phyloP scores from a whole-genome alignment of 2,113 vertebrate genomes.

The Forbesichthys agassizii region DNA sequence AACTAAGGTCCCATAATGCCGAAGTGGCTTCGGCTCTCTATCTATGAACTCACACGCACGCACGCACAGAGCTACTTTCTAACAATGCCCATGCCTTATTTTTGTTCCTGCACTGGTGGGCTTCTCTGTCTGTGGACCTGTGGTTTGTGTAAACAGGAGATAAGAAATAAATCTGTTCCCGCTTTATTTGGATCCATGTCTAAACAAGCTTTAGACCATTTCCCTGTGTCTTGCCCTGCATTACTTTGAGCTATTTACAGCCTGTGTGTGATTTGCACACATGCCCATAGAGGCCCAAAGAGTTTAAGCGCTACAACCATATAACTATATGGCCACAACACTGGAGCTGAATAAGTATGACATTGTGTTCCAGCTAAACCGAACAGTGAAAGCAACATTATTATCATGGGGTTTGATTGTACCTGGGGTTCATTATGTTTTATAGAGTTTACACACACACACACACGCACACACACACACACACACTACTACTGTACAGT shows the following conservation, averaged over 20 bases:
- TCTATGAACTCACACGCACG: constrained; percentile 20
- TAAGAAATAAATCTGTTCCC: constrained; percentile 45
- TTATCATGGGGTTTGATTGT: too few species aligned
- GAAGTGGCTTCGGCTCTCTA: too few species aligned
- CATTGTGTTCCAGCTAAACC: too few species aligned
- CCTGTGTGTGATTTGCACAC: constrained; percentile 5
- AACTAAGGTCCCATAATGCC: too few species aligned
- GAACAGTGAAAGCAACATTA: too few species aligned
- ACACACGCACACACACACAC: constrained; percentile 1
- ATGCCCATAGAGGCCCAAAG: too few species aligned
- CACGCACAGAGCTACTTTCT: constrained; percentile 4
- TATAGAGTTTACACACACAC: constrained; percentile 2
- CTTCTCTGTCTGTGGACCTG: constrained; percentile 30
- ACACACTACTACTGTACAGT: too few species aligned
- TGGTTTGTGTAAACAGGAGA: constrained; percentile 35
- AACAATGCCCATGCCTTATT: constrained; percentile 1
- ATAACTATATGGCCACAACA: too few species aligned
- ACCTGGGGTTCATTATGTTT: too few species aligned
- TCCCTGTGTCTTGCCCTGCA: constrained; percentile 14
- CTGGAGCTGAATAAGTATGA: too few species aligned
- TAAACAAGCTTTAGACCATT: constrained; percentile 33
- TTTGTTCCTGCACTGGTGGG: constrained; percentile 34
- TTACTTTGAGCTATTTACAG: constrained; percentile 14
- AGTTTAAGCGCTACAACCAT: too few species aligned
- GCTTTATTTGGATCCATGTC: constrained; percentile 56